Evolutionary conservation across 1,140 invertebrate genomes (phyloP).

Genomic region (Philopotamus ludificatus): DNA sequence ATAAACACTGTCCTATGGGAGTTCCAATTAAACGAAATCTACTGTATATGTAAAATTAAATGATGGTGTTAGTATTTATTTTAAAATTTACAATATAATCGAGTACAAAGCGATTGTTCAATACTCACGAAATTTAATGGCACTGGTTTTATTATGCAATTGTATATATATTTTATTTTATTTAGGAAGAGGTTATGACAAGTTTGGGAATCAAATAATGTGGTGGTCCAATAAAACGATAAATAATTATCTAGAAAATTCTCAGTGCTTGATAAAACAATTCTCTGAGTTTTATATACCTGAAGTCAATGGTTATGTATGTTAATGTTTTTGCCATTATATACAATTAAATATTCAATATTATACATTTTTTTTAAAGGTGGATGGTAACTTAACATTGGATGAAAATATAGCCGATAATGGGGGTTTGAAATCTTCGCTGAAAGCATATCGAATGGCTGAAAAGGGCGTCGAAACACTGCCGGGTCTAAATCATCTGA

Average conservation of each 20-base stretch:
- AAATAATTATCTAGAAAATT: slow-evolving; percentile 64
- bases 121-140: too few relatives aligned
- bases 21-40: too few relatives aligned
- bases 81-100: too few relatives aligned
- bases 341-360: slow-evolving; percentile 19
- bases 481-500: slow-evolving; percentile 75
- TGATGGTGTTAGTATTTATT: too few relatives aligned
- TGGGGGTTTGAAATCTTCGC: slow-evolving; percentile 79
- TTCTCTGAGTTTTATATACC: slow-evolving; percentile 75
- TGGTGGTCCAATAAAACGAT: slow-evolving; percentile 88
- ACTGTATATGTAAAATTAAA: too few relatives aligned
- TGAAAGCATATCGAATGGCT: slow-evolving; percentile 69
- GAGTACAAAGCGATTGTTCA: too few relatives aligned
- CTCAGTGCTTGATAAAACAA: slow-evolving; percentile 86
- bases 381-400: slow-evolving; percentile 77
- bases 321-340: slow-evolving; percentile 27
- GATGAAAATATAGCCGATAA: slow-evolving; percentile 93
- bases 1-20: too few relatives aligned
- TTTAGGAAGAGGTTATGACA: slow-evolving; percentile 70
- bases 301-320: slow-evolving; percentile 60
- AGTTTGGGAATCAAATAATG: slow-evolving; percentile 68
- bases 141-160: too few relatives aligned
- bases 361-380: slow-evolving; percentile 47
- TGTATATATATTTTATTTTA: slow-evolving; percentile 25
- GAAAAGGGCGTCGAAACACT: slow-evolving; percentile 61